Conservation (phyloP, 2,113 vertebrate species). For the Microcebus lehilahytsara region DNA sequence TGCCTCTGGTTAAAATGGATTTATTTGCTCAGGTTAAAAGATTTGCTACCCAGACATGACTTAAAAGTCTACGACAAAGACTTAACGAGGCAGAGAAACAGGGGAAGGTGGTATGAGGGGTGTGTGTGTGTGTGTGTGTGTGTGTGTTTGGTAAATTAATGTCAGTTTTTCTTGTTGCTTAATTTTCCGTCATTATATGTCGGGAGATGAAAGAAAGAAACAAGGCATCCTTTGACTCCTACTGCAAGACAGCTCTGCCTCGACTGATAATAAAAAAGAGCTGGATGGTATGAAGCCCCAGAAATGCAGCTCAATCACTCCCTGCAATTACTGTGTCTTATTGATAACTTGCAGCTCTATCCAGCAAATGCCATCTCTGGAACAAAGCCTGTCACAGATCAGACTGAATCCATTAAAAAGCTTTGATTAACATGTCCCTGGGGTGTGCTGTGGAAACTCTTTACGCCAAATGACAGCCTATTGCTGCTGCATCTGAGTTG, state of each 20-base stretch:
- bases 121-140: slow-evolving; percentile 13
- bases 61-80: slow-evolving; percentile 67
- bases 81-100: slow-evolving; percentile 32
- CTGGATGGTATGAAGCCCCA: slow-evolving; percentile 78
- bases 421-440: slow-evolving; percentile 88
- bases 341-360: slow-evolving; percentile 88
- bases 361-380: slow-evolving; percentile 85
- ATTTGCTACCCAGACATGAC: slow-evolving; percentile 57
- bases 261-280: slow-evolving; percentile 79
- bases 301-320: slow-evolving; percentile 83
- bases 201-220: slow-evolving; percentile 78
- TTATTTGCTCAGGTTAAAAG: slow-evolving; percentile 76
- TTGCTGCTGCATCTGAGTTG: slow-evolving; percentile 81
- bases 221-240: slow-evolving; percentile 78
- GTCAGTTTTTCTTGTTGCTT: slow-evolving; percentile 71
- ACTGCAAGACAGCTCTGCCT: slow-evolving; percentile 79
- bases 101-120: background rate
- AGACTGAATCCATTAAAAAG: slow-evolving; percentile 89
- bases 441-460: slow-evolving; percentile 86
- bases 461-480: slow-evolving; percentile 82
- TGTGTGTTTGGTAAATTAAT: slow-evolving; percentile 64
- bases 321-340: slow-evolving; percentile 87
- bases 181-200: slow-evolving; percentile 75
- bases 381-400: slow-evolving; percentile 89
- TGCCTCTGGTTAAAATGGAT: slow-evolving; percentile 77